Conservation (phyloP, 2,113 vertebrate genomes). For the Ctenodactylus gundi region DNA sequence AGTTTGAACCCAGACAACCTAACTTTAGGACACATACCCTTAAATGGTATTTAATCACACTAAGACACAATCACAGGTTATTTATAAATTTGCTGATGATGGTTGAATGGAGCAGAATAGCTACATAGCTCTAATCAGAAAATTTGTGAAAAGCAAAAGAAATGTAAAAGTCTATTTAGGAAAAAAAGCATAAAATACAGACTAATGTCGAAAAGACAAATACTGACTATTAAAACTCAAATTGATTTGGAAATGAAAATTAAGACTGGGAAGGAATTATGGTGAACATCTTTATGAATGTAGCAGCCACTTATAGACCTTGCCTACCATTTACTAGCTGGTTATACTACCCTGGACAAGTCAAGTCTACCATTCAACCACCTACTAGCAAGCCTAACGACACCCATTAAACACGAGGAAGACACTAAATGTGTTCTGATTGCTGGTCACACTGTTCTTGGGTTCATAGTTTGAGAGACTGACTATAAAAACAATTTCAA, state of each 20-base stretch:
- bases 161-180: neutral
- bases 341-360: no score
- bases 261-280: no score
- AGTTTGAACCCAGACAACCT: neutral
- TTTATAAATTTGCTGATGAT: neutral
- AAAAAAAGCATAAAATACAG: neutral
- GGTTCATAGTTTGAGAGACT: neutral
- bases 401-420: neutral
- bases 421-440: neutral
- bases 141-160: neutral
- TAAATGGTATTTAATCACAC: neutral
- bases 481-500: neutral
- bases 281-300: neutral
- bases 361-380: neutral
- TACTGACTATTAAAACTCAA: neutral
- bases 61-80: neutral
- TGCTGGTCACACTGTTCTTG: neutral
- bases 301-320: no score
- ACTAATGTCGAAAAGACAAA: neutral
- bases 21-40: neutral
- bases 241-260: neutral
- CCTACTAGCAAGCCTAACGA: neutral
- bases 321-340: no score
- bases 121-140: neutral
- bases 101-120: neutral